Evolutionary conservation across 2,888 invertebrate genomes (phyloP), one percentile per base, ranked within the genome.

Genomic region (Ennomos erosarius): DNA sequence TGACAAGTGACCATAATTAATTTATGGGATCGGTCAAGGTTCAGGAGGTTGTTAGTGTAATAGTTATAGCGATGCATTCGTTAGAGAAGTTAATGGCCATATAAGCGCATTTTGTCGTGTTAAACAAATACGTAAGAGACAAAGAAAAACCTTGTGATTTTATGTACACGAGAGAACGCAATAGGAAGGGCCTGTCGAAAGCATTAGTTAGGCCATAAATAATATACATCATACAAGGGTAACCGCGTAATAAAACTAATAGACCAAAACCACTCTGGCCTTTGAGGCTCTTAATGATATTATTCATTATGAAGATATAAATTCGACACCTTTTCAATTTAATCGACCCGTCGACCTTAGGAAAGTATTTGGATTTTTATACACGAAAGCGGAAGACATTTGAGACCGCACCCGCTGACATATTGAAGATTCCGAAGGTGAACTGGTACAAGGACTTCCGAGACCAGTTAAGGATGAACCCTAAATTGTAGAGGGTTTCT

Each of bases 241-340:
- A 90, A 90, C 88, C 72, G 74, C 87, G 78, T 85, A 81, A 90
- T 90, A 86, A 88, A 90, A 85, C 79, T 82, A 84, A 86, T 87
- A 85, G 79, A 78, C 81, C 77, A 83, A 86, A 84, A 82, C 78
- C 47, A 76, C 62, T 79, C 66, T 83, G 88, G 84, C 88, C 88
- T 91, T 81, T 81, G 77, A 75, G 68, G 75, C 70, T 76, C 73
- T 72, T 83, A 82, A 84, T 82, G 79, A 86, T 79, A 78, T 82
- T 77, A 76, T 61, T 75, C 76, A 72, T 75, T 84, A 81, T 83
- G 77, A 85, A 85, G 87, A 84, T 74, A 84, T 79, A 81, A 81
- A 85, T 81, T 76, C 71, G 75, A 81, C 76, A 77, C 77, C 82
- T 85, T 88, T 85, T 87, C 78, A 84, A 86, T 85, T 88, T 90